phyloP scores from a whole-genome alignment of 2,797 vertebrate species.

The Helarctos malayanus region DNA sequence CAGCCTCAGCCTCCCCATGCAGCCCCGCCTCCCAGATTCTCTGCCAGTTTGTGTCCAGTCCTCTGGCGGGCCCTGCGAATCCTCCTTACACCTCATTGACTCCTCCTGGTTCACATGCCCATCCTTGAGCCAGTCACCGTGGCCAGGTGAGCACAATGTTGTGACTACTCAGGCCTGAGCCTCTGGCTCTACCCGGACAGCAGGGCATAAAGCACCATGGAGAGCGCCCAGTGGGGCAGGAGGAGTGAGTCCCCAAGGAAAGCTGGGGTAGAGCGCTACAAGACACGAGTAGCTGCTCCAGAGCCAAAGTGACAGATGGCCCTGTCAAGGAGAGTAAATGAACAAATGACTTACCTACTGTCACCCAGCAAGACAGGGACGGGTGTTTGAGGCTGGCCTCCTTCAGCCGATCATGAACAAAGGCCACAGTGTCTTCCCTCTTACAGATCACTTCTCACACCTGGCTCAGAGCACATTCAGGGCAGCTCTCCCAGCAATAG shows the following conservation, averaged over 20 bases:
- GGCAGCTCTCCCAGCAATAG: not conserved
- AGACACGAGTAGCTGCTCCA: not conserved
- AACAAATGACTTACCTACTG: conserved; percentile 53
- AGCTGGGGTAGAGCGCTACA: not conserved
- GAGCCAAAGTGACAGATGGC: conserved; percentile 28
- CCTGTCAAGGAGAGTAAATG: conserved; percentile 18
- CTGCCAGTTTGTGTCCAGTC: not conserved
- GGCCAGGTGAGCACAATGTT: not conserved
- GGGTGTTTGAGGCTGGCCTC: conserved; percentile 14
- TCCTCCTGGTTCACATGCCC: not conserved
- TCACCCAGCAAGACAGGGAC: conserved; percentile 42
- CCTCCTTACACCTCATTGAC: not conserved
- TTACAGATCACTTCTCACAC: not conserved
- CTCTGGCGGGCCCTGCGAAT: not conserved
- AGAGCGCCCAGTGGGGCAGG: not conserved
- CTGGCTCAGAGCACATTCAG: not conserved
- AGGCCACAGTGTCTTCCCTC: not conserved
- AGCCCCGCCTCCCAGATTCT: not conserved
- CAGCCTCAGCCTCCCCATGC: not conserved
- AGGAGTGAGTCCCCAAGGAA: not conserved
- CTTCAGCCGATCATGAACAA: not conserved
- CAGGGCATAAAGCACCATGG: not conserved
- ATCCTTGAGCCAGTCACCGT: not conserved
- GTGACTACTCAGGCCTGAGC: not conserved
- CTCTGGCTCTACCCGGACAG: not conserved